Base-by-base conservation (phyloP, 2,888 invertebrate species). In the Fragum fragum region DNA sequence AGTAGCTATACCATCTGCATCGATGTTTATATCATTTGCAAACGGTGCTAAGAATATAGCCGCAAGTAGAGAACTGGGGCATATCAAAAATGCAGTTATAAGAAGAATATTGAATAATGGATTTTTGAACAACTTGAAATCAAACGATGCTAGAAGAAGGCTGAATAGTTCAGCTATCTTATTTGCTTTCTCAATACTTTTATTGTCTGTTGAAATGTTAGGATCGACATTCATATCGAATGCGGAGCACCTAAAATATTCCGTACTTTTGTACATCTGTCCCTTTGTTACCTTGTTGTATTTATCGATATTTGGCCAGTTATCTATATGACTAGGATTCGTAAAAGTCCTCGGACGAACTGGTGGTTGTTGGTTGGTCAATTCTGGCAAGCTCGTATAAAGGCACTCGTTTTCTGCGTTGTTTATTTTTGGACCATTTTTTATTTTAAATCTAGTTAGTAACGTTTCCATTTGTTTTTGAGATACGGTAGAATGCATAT, bases 21-120 rank as follows among this genome's bases (percentile, higher is more conserved):
- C 66, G 1, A 83, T 66, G 1, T 76, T 75, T 6, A 74, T 29
- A 39, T 85, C 84, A 29, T 59, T 76, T 16, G 87, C 87, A 68
- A 81, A 77, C 16, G 84, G 87, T 21, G 87, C 83, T 21, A 87
- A 61, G 36, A 68, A 87, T 14, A 83, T 78, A 16, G 81, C 47
- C 0, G 57, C 23, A 16, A 85, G 53, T 1, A 82, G 77, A 36
- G 57, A 70, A 14, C 81, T 80, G 29, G 81, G 69, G 28, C 85
- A 75, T 18, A 74, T 47, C 9, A 79, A 52, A 32, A 79, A 73
- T 11, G 73, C 76, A 5, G 53, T 32, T 16, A 72, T 26, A 32
- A 79, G 55, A 28, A 77, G 73, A 55, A 79, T 42, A 6, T 71
- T 11, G 29, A 87, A 87, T 29, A 76, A 18, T 5, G 76, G 69